A percentile compares a stretch with the other conserved stretches of the same genome.
Evolutionary conservation across 2,888 invertebrate species (phyloP).

Genomic region (Margaritifera margaritifera): DNA sequence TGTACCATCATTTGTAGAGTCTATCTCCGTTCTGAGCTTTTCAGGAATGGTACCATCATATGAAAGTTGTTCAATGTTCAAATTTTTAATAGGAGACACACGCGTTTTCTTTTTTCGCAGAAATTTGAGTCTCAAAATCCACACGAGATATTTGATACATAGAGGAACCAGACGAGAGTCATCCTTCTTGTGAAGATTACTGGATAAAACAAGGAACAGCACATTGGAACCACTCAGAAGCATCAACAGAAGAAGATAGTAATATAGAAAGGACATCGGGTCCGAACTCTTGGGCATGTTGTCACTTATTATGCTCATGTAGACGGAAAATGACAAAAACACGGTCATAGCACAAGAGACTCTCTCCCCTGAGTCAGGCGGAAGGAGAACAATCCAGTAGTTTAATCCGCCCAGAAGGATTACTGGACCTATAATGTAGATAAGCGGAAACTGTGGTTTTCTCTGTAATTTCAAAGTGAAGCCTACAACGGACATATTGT

Average conservation of each 20-base stretch:
- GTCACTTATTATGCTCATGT: constrained; percentile 23
- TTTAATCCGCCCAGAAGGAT: constrained; percentile 17
- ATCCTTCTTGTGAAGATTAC: no score
- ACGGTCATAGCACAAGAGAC: constrained; percentile 29
- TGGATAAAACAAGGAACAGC: no score
- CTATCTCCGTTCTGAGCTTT: no score
- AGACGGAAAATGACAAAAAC: constrained; percentile 35
- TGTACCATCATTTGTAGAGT: no score
- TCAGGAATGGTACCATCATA: no score
- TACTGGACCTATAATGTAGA: constrained; percentile 26
- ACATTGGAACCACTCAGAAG: not conserved
- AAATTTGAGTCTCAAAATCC: no score
- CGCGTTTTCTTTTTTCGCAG: no score
- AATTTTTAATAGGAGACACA: no score
- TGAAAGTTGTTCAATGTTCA: no score
- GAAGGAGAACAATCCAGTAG: constrained; percentile 28
- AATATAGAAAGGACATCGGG: constrained; percentile 28
- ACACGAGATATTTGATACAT: no score
- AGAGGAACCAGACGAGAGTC: no score
- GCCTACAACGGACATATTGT: not conserved
- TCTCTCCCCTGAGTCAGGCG: constrained; percentile 27
- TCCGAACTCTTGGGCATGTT: constrained; percentile 31
- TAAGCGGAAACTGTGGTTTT: constrained; percentile 16
- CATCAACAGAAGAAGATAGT: constrained; percentile 18
- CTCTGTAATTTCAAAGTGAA: constrained; percentile 14